Evolutionary conservation across 2,888 invertebrate species (phyloP).

Genomic region (Agriopis leucophaearia): DNA sequence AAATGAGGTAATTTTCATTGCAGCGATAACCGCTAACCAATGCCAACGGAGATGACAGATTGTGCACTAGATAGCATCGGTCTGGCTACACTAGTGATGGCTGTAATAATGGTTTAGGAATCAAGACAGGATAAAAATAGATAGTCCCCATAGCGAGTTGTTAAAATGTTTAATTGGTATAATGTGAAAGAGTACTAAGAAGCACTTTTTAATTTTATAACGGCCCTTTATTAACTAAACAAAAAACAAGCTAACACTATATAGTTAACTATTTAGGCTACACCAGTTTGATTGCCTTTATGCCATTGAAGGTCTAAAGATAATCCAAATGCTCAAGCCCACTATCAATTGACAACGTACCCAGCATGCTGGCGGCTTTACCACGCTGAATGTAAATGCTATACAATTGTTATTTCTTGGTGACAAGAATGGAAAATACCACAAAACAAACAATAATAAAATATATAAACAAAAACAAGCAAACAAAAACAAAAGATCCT

Average conservation of each 20-base stretch:
- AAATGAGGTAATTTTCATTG: constrained; percentile 7
- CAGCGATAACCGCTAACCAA: constrained; percentile 16
- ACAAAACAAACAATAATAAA: not conserved
- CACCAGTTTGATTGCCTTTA: too few relatives aligned
- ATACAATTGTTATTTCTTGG: too few relatives aligned
- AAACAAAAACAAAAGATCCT: constrained; percentile 26
- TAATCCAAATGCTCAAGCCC: too few relatives aligned
- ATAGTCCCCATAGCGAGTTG: not conserved
- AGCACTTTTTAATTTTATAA: not conserved
- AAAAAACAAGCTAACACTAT: too few relatives aligned
- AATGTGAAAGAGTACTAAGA: not conserved
- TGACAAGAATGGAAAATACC: too few relatives aligned
- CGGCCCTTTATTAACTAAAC: not conserved
- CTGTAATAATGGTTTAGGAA: not conserved
- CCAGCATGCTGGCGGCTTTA: too few relatives aligned
- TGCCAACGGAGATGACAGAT: constrained; percentile 18
- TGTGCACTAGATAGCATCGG: constrained; percentile 6
- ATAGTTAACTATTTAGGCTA: too few relatives aligned
- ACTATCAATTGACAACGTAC: too few relatives aligned
- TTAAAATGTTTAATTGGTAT: not conserved
- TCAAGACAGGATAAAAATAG: not conserved
- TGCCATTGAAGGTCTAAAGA: too few relatives aligned
- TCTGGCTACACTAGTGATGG: constrained; percentile 5
- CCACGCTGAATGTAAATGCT: too few relatives aligned
- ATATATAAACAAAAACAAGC: constrained; percentile 2